Conservation (phyloP, 2,888 invertebrate genomes). For the Torymus auratus region DNA sequence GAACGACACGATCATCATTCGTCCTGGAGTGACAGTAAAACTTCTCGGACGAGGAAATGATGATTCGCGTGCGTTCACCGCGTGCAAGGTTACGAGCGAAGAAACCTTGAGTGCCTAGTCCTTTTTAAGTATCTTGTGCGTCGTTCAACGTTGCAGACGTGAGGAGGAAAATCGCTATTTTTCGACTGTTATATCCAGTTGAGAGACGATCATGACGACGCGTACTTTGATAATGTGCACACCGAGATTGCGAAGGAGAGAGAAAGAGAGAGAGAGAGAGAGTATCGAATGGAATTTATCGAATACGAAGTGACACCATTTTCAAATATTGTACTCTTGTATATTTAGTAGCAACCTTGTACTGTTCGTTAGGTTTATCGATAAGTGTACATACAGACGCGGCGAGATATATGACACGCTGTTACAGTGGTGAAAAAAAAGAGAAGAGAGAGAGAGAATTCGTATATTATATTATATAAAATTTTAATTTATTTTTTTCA, state of each 20-base stretch:
- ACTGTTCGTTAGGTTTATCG: slow-evolving; percentile 39
- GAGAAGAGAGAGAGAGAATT: slow-evolving; percentile 14
- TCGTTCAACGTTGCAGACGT: slow-evolving; percentile 52
- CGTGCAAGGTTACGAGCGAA: slow-evolving; percentile 54
- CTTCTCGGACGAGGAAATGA: no score
- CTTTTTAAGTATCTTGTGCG: slow-evolving; percentile 65
- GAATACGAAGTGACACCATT: background rate
- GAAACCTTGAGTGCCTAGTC: slow-evolving; percentile 71
- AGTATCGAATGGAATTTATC: background rate
- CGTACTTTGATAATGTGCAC: no score
- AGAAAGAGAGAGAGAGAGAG: background rate
- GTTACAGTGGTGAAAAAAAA: no score
- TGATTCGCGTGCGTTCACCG: slow-evolving; percentile 54
- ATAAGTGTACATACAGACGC: slow-evolving; percentile 39
- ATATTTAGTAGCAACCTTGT: slow-evolving; percentile 46
- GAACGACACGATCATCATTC: background rate
- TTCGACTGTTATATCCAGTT: no score
- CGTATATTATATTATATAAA: slow-evolving; percentile 13
- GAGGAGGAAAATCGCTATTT: background rate
- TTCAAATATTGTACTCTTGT: slow-evolving; percentile 26
- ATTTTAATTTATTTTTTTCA: slow-evolving; percentile 40
- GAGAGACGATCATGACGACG: no score
- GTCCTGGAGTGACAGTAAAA: no score
- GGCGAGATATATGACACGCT: background rate
- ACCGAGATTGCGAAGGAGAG: background rate